Evolutionary conservation across 2,888 invertebrate species (phyloP), one percentile per base, ranked within the genome.

Genomic region (Drosophila barbarae): DNA sequence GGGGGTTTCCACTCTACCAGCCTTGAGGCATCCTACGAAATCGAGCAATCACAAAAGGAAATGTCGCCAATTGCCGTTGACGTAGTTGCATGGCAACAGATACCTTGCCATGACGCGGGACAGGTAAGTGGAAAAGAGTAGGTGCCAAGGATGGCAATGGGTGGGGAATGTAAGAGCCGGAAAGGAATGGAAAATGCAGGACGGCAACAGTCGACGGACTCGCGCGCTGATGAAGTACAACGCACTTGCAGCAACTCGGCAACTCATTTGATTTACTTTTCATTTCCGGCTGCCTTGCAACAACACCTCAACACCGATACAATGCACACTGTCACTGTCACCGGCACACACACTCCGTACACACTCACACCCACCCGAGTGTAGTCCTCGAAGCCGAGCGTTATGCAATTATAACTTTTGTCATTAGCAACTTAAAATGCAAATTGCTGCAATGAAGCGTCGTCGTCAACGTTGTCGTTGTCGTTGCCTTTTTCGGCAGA

Each of bases 331-430:
- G 69, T 36, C 56, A 52, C 42, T 54, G 58, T 49, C 63, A 13
- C 21, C 32, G 13, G 1, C 46, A 46, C 46, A 47, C 46, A 46
- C 30, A 30, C 46, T 8, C 18, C 13, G 3, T 26, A 10, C 52
- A 23, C 56, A 28, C 55, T n/a, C 56, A n/a, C 28, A 28, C 28
- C 2, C 28, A 28, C 46, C 23, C 51, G 46, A 39, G 52, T 65
- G 59, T 46, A 39, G 52, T 59, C 52, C 71, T 71, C 55, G 73
- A 77, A 64, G 81, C 72, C 74, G 83, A 81, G 82, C 82, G 84
- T 87, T 82, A 86, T 86, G 87, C 87, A 87, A 87, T 87, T 87
- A 86, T 84, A 87, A 87, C 85, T 87, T 87, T 87, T 85, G 85
- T 86, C 87, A 84, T 87, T 87, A 86, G 87, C 87, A 87, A 86